A percentile compares a stretch with the other conserved stretches of the same genome.
Conservation (phyloP, 2,113 vertebrate species). For the Helogale parvula region DNA sequence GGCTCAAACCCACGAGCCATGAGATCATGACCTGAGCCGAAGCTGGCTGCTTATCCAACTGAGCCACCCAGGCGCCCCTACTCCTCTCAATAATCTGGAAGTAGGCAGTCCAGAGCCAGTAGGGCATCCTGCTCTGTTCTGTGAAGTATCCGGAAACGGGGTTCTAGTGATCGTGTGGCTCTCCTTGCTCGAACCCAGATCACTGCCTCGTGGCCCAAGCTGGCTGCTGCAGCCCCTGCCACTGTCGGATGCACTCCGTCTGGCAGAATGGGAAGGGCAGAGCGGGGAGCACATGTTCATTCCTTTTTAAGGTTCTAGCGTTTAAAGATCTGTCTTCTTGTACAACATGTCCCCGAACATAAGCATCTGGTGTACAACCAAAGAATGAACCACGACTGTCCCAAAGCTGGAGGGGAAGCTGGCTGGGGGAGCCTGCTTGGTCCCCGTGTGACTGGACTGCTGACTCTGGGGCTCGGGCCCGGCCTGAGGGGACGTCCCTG, state of each 20-base stretch:
- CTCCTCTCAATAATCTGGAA: not conserved
- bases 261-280: not conserved
- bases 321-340: not conserved
- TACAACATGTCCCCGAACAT: not conserved
- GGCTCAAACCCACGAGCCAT: too few species aligned
- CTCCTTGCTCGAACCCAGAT: not conserved
- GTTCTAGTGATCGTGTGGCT: not conserved
- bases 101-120: not conserved
- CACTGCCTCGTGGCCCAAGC: not conserved
- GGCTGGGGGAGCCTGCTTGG: not conserved
- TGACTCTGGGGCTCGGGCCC: not conserved
- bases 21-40: too few species aligned
- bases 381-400: not conserved
- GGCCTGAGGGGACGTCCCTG: not conserved
- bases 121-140: not conserved
- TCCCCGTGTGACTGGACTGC: not conserved
- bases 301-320: not conserved
- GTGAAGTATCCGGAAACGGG: not conserved
- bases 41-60: too few species aligned
- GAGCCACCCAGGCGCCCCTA: too few species aligned
- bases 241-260: not conserved
- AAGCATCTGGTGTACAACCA: not conserved
- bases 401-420: not conserved
- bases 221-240: conserved; percentile 7
- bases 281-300: not conserved